Percentiles rank a stretch among this genome's conserved stretches.
Evolutionary conservation across 2,797 vertebrate species (phyloP).

Genomic region (Protosalanx chinensis): DNA sequence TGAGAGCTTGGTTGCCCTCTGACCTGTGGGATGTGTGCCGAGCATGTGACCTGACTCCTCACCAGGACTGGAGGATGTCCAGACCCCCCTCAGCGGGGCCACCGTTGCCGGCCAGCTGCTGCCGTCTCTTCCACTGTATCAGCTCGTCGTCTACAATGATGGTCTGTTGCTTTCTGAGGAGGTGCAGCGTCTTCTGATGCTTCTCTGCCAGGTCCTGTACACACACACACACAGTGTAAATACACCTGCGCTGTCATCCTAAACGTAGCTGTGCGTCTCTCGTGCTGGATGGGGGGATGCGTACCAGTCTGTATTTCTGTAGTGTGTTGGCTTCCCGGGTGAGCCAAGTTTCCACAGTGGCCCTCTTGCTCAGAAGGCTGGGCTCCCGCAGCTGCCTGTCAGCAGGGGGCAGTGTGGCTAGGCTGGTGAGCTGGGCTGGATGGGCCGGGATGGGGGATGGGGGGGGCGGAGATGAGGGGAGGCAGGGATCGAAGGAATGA

Average conservation of each 20-base stretch:
- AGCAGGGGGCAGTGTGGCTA: constrained; percentile 81
- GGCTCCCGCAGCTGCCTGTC: constrained; percentile 84
- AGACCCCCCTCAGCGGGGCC: constrained; percentile 86
- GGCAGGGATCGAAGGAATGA: constrained; percentile 12
- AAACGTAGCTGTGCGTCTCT: not conserved
- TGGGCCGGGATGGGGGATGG: constrained; percentile 9
- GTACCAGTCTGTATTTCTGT: constrained; percentile 93
- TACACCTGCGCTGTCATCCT: not conserved
- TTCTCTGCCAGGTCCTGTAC: constrained; percentile 88
- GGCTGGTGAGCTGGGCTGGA: constrained; percentile 84
- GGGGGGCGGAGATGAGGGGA: not conserved
- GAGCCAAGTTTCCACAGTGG: constrained; percentile 88
- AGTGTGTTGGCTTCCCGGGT: constrained; percentile 91
- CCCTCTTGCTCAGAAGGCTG: constrained; percentile 85
- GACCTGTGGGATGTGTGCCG: constrained; percentile 26
- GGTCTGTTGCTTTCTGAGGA: constrained; percentile 91
- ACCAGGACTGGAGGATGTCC: constrained; percentile 87
- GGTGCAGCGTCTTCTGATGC: constrained; percentile 86
- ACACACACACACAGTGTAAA: constrained; percentile 3
- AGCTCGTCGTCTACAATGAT: constrained; percentile 91
- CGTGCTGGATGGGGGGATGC: constrained; percentile 19
- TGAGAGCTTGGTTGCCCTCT: constrained; percentile 45
- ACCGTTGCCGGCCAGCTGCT: constrained; percentile 91
- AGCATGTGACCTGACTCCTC: constrained; percentile 19
- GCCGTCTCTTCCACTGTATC: constrained; percentile 95